Evolutionary conservation across 2,888 invertebrate species (phyloP).

Genomic region (Eupithecia tripunctaria): DNA sequence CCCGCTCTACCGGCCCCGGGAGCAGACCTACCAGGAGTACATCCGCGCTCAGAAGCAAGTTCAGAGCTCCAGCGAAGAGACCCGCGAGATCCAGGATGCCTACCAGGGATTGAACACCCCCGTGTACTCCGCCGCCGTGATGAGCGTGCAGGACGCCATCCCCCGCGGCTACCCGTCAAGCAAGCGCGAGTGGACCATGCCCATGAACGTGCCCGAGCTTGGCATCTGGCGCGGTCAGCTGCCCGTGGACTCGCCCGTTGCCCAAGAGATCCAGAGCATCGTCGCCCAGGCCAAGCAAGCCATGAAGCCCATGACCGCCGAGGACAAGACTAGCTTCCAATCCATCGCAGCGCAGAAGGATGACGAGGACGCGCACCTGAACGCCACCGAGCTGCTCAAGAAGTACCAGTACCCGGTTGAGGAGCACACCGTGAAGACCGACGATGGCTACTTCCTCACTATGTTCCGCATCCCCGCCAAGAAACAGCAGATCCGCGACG

Average conservation of each 20-base stretch:
- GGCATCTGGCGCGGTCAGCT: slow-evolving; percentile 53
- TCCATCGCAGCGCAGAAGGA: slow-evolving; percentile 49
- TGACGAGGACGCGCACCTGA: slow-evolving; percentile 56
- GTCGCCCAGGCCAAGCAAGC: slow-evolving; percentile 66
- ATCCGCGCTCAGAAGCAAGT: slow-evolving; percentile 39
- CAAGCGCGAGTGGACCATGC: slow-evolving; percentile 19
- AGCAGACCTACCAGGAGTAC: slow-evolving; percentile 40
- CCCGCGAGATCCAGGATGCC: slow-evolving; percentile 32
- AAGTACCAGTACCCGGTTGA: slow-evolving; percentile 69
- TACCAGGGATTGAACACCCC: slow-evolving; percentile 45
- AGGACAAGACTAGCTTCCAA: slow-evolving; percentile 65
- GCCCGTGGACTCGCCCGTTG: slow-evolving; percentile 12
- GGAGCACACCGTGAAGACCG: slow-evolving; percentile 69
- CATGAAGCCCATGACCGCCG: slow-evolving; percentile 62
- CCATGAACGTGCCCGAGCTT: neutral
- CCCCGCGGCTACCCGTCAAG: slow-evolving; percentile 32
- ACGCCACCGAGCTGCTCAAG: slow-evolving; percentile 67
- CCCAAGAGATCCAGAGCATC: slow-evolving; percentile 64
- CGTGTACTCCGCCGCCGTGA: slow-evolving; percentile 48
- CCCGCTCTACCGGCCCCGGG: slow-evolving; percentile 45
- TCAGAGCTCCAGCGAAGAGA: slow-evolving; percentile 43
- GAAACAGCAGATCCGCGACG: slow-evolving; percentile 50
- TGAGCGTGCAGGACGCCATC: slow-evolving; percentile 42
- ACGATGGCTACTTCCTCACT: slow-evolving; percentile 76
- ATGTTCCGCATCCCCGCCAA: slow-evolving; percentile 73